These are phyloP conservation scores for Muscina levida DNA, from an alignment of 2,888 invertebrate species.

Conservation along the genomic window DNA sequence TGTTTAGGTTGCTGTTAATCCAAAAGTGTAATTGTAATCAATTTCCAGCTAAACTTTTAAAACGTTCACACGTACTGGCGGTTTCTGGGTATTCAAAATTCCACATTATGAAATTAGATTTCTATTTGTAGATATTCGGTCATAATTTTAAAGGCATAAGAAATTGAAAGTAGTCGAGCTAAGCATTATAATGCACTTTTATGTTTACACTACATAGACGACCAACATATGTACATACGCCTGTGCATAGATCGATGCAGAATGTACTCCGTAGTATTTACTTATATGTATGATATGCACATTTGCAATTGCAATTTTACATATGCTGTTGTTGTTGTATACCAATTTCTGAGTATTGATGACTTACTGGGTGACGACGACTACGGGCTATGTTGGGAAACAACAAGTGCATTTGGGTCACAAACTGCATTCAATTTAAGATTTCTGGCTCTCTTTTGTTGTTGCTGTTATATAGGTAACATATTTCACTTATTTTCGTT, in stretches of 20 bases:
- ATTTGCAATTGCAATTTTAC: background rate
- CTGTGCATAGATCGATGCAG: too few relatives aligned
- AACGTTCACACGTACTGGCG: background rate
- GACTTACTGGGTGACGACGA: background rate
- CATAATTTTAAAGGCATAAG: background rate
- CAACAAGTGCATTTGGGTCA: conserved; percentile 37
- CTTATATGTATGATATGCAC: background rate
- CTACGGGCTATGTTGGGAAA: background rate
- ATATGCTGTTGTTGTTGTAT: too few relatives aligned
- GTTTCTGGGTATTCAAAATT: background rate
- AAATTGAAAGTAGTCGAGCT: background rate
- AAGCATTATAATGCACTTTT: conserved; percentile 2
- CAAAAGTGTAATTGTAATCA: conserved; percentile 15
- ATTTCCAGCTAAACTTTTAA: conserved; percentile 7
- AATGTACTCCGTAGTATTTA: too few relatives aligned
- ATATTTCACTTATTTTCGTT: background rate
- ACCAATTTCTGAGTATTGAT: background rate
- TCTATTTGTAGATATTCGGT: conserved; percentile 8
- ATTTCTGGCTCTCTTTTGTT: background rate
- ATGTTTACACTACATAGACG: conserved; percentile 27
- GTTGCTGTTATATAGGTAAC: too few relatives aligned
- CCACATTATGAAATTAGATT: conserved; percentile 19
- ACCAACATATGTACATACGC: background rate
- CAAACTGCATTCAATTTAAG: background rate
- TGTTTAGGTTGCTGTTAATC: conserved; percentile 15